Evolutionary conservation across 2,113 vertebrate genomes (phyloP).

Genomic region (Barbus barbus): DNA sequence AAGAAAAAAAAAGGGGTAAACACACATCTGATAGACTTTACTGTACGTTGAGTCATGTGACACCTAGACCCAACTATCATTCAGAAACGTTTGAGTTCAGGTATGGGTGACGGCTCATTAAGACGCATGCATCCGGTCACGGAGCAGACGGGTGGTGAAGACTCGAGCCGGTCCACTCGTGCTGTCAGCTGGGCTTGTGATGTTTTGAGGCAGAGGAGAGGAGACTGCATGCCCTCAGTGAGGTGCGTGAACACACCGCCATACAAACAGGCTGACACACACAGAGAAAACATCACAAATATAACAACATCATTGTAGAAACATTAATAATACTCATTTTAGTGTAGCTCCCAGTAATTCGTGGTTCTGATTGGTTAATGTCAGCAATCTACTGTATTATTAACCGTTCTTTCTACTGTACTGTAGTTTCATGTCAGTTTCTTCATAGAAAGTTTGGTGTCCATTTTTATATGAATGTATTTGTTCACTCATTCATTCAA

Average conservation of each 20-base stretch:
- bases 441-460: not conserved
- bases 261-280: slow-evolving; percentile 87
- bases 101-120: slow-evolving; percentile 47
- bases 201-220: slow-evolving; percentile 41
- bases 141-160: slow-evolving; percentile 60
- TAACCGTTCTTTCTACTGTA: not conserved
- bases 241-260: slow-evolving; percentile 91
- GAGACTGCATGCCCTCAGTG: slow-evolving; percentile 77
- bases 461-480: not conserved
- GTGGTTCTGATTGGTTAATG: not conserved
- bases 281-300: not conserved
- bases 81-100: slow-evolving; percentile 36
- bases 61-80: not conserved
- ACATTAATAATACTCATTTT: not conserved
- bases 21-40: not conserved
- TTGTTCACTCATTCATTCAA: not conserved
- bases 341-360: not conserved
- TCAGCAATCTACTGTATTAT: not conserved
- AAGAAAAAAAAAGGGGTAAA: not conserved
- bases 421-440: not conserved
- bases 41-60: not conserved
- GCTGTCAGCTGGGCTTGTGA: slow-evolving; percentile 30
- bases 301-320: not conserved
- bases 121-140: too few species aligned
- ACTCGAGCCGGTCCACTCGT: slow-evolving; percentile 32